These are phyloP conservation scores for Chaitophorus viminalis DNA, from an alignment of 2,888 invertebrate species.

Conservation along the genomic window DNA sequence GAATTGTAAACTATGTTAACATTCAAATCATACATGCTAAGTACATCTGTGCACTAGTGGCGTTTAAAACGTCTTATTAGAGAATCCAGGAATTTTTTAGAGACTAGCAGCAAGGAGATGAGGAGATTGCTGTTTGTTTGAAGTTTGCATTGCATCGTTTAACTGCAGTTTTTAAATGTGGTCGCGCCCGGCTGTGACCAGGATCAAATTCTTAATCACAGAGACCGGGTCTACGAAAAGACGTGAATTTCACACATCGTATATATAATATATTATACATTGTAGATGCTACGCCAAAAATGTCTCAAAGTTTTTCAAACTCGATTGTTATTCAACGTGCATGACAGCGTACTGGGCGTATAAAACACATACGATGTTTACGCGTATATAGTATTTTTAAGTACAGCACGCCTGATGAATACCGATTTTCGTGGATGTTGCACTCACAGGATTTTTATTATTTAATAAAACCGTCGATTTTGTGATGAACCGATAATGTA, in stretches of 20 bases:
- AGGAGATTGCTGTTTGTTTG: too few species aligned
- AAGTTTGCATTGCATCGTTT: too few species aligned
- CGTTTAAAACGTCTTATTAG: too few species aligned
- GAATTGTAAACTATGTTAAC: too few species aligned
- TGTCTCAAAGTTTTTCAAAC: neutral
- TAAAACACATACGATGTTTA: neutral
- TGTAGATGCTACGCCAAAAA: neutral
- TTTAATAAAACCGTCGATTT: neutral
- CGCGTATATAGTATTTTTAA: slow-evolving; percentile 18
- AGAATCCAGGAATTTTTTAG: too few species aligned
- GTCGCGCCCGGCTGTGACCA: neutral
- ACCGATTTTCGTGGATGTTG: slow-evolving; percentile 20
- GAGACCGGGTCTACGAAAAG: neutral
- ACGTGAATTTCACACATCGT: neutral
- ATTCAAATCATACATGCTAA: too few species aligned
- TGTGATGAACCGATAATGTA: neutral
- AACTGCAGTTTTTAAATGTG: neutral
- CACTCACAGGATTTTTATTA: neutral
- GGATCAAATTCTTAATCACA: neutral
- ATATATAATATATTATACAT: neutral
- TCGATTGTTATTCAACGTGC: slow-evolving; percentile 37
- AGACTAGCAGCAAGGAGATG: too few species aligned
- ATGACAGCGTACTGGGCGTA: neutral
- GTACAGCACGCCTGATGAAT: slow-evolving; percentile 11
- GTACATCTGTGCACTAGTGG: too few species aligned